Conservation (phyloP, 2,113 vertebrate genomes). For the Nycticryphes semicollaris region DNA sequence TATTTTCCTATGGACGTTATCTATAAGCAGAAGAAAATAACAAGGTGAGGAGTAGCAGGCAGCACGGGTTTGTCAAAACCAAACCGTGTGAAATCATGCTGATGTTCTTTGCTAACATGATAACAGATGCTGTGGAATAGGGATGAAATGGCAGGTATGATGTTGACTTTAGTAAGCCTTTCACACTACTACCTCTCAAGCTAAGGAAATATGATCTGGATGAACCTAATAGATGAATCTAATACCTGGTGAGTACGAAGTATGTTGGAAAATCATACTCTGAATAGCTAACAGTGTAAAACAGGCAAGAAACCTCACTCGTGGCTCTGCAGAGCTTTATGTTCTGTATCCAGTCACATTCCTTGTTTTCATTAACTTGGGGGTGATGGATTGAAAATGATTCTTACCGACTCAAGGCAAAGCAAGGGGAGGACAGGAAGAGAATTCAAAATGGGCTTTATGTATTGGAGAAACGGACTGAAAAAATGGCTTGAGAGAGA, state of each 20-base stretch:
- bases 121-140: constrained; percentile 22
- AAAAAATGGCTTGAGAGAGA: not conserved
- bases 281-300: not conserved
- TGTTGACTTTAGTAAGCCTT: not conserved
- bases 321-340: not conserved
- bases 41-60: not conserved
- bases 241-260: not conserved
- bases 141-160: constrained; percentile 12
- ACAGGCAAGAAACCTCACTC: not conserved
- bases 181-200: not conserved
- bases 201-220: not conserved
- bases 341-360: not conserved
- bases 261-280: not conserved
- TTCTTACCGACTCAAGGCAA: not conserved
- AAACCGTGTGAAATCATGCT: constrained; percentile 18
- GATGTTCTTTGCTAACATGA: not conserved
- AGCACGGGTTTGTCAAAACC: not conserved
- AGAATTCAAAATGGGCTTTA: not conserved
- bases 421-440: not conserved
- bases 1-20: not conserved
- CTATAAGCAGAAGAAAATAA: constrained; percentile 16
- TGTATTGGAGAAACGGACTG: not conserved
- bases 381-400: not conserved
- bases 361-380: not conserved
- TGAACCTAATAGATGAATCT: constrained; percentile 14